phyloP scores from a whole-genome alignment of 2,797 vertebrate genomes.

The Nothura maculosa region DNA sequence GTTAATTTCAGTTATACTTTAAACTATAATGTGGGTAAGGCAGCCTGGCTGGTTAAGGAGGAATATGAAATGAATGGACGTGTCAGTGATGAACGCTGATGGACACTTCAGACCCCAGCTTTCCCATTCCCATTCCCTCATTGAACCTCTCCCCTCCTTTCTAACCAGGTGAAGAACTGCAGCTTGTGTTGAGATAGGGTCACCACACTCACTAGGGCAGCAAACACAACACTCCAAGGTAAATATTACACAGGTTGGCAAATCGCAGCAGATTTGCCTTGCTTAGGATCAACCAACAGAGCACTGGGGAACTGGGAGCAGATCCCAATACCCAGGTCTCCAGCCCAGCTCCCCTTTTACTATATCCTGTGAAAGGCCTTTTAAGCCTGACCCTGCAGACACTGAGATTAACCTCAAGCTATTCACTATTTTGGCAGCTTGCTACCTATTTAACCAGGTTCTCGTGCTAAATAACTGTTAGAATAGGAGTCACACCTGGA shows the following conservation, averaged over 20 bases:
- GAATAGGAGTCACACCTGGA: neutral
- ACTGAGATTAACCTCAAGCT: neutral
- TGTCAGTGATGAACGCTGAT: neutral
- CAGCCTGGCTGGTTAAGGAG: conserved; percentile 15
- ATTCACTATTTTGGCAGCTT: neutral
- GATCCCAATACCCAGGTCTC: neutral
- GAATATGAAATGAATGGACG: conserved; percentile 2
- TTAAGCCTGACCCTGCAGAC: neutral
- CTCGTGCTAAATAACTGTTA: neutral
- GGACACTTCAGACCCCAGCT: neutral
- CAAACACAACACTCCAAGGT: neutral
- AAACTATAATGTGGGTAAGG: conserved; percentile 25
- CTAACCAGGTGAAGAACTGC: neutral
- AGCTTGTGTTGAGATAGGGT: neutral
- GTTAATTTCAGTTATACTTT: conserved; percentile 15
- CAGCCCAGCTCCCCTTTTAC: neutral
- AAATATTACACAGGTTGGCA: neutral
- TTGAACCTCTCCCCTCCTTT: neutral
- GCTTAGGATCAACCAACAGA: neutral
- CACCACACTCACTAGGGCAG: neutral
- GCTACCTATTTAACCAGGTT: neutral
- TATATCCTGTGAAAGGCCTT: neutral
- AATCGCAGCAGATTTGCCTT: neutral
- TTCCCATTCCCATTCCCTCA: neutral
- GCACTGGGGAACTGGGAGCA: neutral